Evolutionary conservation across 2,113 vertebrate genomes (phyloP).

Genomic region (Mesocricetus auratus): DNA sequence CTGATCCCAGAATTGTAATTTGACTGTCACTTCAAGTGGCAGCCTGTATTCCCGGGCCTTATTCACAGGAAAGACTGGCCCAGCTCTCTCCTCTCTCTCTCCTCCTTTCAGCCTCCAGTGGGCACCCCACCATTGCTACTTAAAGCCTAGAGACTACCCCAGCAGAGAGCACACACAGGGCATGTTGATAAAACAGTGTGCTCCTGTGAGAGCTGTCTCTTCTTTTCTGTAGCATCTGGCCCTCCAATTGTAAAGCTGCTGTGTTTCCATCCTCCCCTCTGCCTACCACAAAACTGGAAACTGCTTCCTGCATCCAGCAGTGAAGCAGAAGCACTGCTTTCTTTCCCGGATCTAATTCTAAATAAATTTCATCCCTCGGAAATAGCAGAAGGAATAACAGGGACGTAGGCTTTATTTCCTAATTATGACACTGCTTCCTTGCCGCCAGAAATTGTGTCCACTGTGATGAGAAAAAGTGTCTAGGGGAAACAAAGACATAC

Average conservation of each 20-base stretch:
- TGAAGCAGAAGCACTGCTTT: neutral
- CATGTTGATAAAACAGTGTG: neutral
- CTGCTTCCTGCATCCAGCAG: neutral
- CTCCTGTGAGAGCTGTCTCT: neutral
- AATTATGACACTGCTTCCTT: neutral
- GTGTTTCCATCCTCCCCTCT: neutral
- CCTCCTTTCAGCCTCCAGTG: neutral
- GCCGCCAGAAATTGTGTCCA: neutral
- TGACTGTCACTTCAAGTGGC: neutral
- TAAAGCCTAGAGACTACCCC: neutral
- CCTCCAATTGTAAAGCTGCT: neutral
- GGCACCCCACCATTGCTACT: neutral
- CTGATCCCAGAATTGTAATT: neutral
- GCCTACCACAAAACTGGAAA: neutral
- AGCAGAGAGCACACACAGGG: neutral
- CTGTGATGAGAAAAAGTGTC: neutral
- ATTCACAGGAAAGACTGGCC: neutral
- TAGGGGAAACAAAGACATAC: neutral
- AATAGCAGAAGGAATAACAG: neutral
- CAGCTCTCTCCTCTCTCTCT: neutral
- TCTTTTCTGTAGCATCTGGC: neutral
- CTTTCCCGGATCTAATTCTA: conserved; percentile 1
- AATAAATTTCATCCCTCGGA: neutral
- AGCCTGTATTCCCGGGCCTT: neutral
- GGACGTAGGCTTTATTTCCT: neutral